Base-by-base conservation (phyloP, 2,113 vertebrate genomes). In the Eulacestoma nigropectus region DNA sequence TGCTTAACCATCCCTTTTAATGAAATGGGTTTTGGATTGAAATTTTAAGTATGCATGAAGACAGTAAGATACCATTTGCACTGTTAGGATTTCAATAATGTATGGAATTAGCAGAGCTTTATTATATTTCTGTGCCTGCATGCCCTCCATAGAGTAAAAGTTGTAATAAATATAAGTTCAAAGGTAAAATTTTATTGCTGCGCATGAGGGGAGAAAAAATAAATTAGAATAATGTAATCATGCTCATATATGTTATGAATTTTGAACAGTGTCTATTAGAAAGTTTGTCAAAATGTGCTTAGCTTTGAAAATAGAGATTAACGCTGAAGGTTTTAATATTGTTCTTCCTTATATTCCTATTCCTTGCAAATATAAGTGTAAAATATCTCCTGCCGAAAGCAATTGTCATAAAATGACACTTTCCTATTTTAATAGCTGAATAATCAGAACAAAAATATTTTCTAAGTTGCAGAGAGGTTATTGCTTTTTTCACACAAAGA, bases 151-250 rank as follows among this genome's bases (percentile, higher is more conserved):
- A 97, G 95, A 98, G 94, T 98, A 96, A 96, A 97, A 97, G 81
- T 74, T 91, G 88, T 96, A 97, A 98, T 98, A 98, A 98, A 98
- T 98, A 97, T 84, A 96, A 97, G 97, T 97, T 98, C 93, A 97
- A 97, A 98, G 94, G 95, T 96, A 96, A 96, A 95, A 97, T 97
- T 97, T 97, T 96, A 94, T 98, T 96, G 89, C 97, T 92, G 84
- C 2, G 16, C 79, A 90, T 88, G 89, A 97, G 87, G 95, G 73
- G 93, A 94, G 87, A 65, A 93, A 96, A 97, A 98, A 97, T 98
- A 97, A 98, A 98, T 98, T 97, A 97, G 92, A 98, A 84, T 97
- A 98, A 98, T 97, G 79, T 95, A 96, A 98, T 98, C 95, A 93
- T 42, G 65, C 78, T 96, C 79, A 96, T 97, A 95, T 97, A 97